Base-by-base conservation (phyloP, 2,888 invertebrate species). In the Lasioglossum oenotherae region DNA sequence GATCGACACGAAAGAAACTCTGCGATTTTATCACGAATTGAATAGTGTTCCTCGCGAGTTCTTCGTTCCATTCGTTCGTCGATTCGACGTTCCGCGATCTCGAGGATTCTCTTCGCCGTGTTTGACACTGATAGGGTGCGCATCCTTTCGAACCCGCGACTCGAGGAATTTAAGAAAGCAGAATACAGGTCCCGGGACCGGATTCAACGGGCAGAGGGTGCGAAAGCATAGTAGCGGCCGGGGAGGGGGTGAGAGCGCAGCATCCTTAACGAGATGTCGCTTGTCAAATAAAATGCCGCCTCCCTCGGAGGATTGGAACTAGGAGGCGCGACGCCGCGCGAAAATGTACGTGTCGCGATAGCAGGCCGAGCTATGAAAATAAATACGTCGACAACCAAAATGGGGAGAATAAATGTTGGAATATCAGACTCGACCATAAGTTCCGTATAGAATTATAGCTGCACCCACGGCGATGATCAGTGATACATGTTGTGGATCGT, bases 71-170 rank as follows among this genome's bases (percentile, higher is more conserved):
- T 78, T 87, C 76, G 79, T 57, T 53, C 78, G 74, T 84, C 82
- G 77, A 89, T 87, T 80, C 77, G 81, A 73, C 85, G 84, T 79
- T 76, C 69, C 72, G 80, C 87, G 89, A 89, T 87, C 83, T 90
- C 84, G 78, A 75, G 80, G 85, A 88, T 89, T 88, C 88, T 79
- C 71, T 74, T 79, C 57, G 71, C 69, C 80, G 72, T 77, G 78
- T 84, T 82, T 83, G 90, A 90, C 87, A 85, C 82, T 87, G 90
- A 91, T 89, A 88, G 86, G 82, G 75, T 78, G 80, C 80, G 74
- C 83, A 85, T 57, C 80, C 75, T 74, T 35, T 74, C 71, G 72
- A 27, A 31, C 44, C 6, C 10, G 10, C 57, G 76, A 38, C 67
- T 67, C 79, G 44, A 74, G 77, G 81, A 89, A 87, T 79, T 80